Base-by-base conservation (phyloP, 2,113 vertebrate species). In the Notechis scutatus region DNA sequence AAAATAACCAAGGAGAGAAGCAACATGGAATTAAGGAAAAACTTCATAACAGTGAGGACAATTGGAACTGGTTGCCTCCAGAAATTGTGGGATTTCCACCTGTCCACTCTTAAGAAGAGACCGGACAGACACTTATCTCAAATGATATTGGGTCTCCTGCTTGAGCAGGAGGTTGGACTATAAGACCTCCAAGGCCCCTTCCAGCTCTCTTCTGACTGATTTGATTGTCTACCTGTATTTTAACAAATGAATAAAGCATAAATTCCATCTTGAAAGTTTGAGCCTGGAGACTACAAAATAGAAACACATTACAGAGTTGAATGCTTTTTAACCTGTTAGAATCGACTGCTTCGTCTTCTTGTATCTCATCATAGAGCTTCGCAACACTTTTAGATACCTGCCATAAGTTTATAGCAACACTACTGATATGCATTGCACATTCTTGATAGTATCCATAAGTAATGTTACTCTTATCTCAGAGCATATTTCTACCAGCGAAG, bases 301-400 rank as follows among this genome's bases (percentile, higher is more conserved):
- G 9, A 55, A 52, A 45, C 93, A 34, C 0, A 89, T 81, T 69
- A 14, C 0, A 34, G 0, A 81, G 4, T 59, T 91, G 59, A 74
- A 0, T 89, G 90, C 4, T 69, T 64, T 87, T 39, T 12, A 74
- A 74, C 88, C 93, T 85, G 94, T 74, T 0, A 92, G 85, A 90
- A 7, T 87, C 45, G 64, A 50, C 34, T 21, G 59, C 18, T 92
- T 6, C 7, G 64, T 52, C 61, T 64, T 93, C 61, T 50, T 94
- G n/a, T 93, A 64, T 88, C 39, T 93, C 14, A 93, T 69, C 85
- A 93, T 92, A 81, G 6, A 94, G 29, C 47, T 92, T 61, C 24
- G 0, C 92, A n/a, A 86, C 55, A 92, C 94, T 91, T 21, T 34
- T 45, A 21, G 4, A 6, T 50, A 5, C n/a, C 23, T 50, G 52